Base-by-base conservation (phyloP, 2,888 invertebrate species). In the Thymelicus acteon region DNA sequence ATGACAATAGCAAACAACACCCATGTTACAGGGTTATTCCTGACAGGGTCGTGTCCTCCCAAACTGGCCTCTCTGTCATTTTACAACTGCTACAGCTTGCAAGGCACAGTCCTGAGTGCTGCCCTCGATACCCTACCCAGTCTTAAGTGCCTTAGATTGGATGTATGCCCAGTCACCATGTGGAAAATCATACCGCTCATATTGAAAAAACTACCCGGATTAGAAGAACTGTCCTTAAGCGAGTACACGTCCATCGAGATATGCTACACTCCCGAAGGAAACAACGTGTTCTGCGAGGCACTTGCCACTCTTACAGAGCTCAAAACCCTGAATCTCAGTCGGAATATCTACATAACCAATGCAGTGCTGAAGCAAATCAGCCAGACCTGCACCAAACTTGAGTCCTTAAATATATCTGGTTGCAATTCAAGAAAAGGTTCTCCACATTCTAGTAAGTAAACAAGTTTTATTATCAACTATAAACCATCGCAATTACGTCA, bases 301-400 rank as follows among this genome's bases (percentile, higher is more conserved):
- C 74, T 95, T 7, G 80, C 88, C 0, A 84, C 81, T 0, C 81
- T 95, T 13, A 84, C 85, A 0, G 90, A 94, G 75, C 81, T 95
- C 73, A 92, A 90, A 77, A 77, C 77, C 0, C 76, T 95, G 60
- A 91, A 93, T 75, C 74, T 95, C 58, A 88, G 87, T 75, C 83
- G 85, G 66, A 95, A 95, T 73, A 80, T 86, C 6, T 86, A 88
- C 67, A 91, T 96, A 24, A 93, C 90, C 0, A 94, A 96, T 77
- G 83, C 88, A 0, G 92, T 95, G 31, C 71, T 96, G 72, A 89
- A 91, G 75, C 88, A 85, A 61, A 79, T 96, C 7, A 91, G 94
- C 0, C 87, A 88, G 73, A 82, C 87, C 15, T 95, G 95, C 75
- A 78, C 82, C 7, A 87, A 93, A 58, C 75, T 95, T 49, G 84